Evolutionary conservation across 2,113 vertebrate species (phyloP).

Genomic region (Myrmecophaga tridactyla): DNA sequence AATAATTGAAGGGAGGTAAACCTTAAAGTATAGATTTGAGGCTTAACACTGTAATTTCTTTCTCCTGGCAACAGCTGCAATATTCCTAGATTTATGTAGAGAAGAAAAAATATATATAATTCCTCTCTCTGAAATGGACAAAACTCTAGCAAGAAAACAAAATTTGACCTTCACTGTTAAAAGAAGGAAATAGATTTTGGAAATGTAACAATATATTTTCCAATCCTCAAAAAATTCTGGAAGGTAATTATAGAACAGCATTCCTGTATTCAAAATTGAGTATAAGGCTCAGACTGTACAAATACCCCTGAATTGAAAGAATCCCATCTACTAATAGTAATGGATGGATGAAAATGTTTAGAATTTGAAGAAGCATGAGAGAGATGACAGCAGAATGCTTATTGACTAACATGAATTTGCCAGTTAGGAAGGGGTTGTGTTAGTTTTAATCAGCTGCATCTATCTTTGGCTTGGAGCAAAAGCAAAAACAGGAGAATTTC

Average conservation of each 20-base stretch:
- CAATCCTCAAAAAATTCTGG: slow-evolving; percentile 23
- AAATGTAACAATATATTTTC: not conserved
- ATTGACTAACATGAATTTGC: not conserved
- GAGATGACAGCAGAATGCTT: not conserved
- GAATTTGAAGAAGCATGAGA: not conserved
- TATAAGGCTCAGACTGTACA: not conserved
- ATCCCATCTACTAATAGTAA: not conserved
- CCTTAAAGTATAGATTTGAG: slow-evolving; percentile 61
- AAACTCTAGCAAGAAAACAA: not conserved
- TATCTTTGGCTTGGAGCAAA: not conserved
- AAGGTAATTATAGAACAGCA: slow-evolving; percentile 17
- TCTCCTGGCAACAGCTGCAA: slow-evolving; percentile 55
- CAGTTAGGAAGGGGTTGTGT: not conserved
- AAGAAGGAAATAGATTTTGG: slow-evolving; percentile 36
- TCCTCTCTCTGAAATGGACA: slow-evolving; percentile 53
- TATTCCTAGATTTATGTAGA: slow-evolving; percentile 52
- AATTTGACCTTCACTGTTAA: slow-evolving; percentile 43
- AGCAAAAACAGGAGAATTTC: not conserved
- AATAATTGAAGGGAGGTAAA: slow-evolving; percentile 61
- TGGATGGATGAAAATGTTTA: not conserved
- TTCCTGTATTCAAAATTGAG: slow-evolving; percentile 49
- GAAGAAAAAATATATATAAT: slow-evolving; percentile 60
- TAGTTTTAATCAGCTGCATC: not conserved
- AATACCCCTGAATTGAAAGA: not conserved
- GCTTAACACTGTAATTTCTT: slow-evolving; percentile 71